phyloP scores from a whole-genome alignment of 2,888 invertebrate genomes.

The Stenodera caucasica region DNA sequence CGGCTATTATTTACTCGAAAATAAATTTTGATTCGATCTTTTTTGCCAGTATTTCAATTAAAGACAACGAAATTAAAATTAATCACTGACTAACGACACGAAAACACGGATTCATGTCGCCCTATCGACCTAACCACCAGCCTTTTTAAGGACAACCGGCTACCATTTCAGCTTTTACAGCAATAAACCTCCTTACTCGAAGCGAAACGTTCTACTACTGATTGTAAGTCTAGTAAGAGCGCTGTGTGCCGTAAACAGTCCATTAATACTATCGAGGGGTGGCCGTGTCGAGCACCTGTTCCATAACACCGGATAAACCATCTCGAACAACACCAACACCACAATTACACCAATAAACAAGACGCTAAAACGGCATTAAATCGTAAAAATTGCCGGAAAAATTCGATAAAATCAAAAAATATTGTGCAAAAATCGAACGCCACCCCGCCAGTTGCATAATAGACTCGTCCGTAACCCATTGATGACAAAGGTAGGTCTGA shows the following conservation, averaged over 20 bases:
- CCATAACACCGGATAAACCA: not conserved
- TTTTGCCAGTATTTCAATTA: too few species aligned
- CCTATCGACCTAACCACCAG: constrained; percentile 18
- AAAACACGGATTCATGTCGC: constrained; percentile 37
- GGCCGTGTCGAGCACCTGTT: constrained; percentile 23
- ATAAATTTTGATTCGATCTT: too few species aligned
- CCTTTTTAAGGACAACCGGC: constrained; percentile 35
- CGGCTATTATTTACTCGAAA: constrained; percentile 31
- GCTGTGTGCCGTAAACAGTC: constrained; percentile 56
- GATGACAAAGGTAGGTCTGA: constrained; percentile 72
- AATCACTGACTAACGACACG: constrained; percentile 45
- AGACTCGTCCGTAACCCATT: constrained; percentile 69
- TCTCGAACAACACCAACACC: not conserved
- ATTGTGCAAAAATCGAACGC: constrained; percentile 27
- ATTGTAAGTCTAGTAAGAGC: constrained; percentile 58
- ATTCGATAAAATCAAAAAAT: not conserved
- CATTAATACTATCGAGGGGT: constrained; percentile 53
- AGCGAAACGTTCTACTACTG: constrained; percentile 56
- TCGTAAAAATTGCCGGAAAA: not conserved
- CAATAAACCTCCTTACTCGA: constrained; percentile 38
- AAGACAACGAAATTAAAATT: too few species aligned
- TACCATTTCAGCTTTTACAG: constrained; percentile 37
- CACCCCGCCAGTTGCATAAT: constrained; percentile 54
- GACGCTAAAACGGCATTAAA: not conserved
- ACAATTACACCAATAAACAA: not conserved